These are phyloP conservation scores for Calyptomena viridis DNA, from an alignment of 2,113 vertebrate genomes.

Conservation along the genomic window DNA sequence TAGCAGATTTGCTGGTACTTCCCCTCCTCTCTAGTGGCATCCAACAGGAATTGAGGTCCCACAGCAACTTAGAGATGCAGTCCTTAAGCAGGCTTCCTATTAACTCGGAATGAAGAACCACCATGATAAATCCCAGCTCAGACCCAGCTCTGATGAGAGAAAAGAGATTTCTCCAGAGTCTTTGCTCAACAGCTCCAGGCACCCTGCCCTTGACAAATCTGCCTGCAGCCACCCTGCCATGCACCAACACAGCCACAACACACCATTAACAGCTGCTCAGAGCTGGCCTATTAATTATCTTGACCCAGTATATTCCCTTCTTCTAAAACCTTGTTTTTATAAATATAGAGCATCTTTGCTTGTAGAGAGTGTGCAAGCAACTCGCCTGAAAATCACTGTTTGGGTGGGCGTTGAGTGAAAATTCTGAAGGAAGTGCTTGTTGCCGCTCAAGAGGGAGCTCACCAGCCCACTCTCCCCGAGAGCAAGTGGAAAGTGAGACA, in stretches of 20 bases:
- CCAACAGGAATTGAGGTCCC: not conserved
- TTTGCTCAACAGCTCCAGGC: not conserved
- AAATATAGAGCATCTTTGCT: fast-evolving
- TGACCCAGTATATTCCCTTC: not conserved
- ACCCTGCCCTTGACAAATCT: not conserved
- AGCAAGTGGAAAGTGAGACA: not conserved
- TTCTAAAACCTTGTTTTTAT: not conserved
- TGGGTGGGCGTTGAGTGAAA: constrained; percentile 1
- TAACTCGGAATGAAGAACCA: not conserved
- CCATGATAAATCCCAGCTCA: not conserved
- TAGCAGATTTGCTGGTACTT: not conserved
- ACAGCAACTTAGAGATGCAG: not conserved
- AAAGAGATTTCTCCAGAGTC: not conserved
- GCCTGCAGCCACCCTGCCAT: not conserved
- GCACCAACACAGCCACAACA: not conserved
- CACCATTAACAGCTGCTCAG: not conserved
- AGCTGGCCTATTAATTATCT: not conserved
- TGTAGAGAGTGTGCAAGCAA: not conserved
- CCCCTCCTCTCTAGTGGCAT: not conserved
- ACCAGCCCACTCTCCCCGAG: not conserved
- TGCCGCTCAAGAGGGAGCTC: constrained; percentile 13
- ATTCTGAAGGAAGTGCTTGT: constrained; percentile 1
- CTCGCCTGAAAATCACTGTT: not conserved
- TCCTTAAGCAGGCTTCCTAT: not conserved
- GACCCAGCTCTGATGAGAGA: not conserved